Base-by-base conservation (phyloP, 2,888 invertebrate genomes). In the Deroplatys truncata region DNA sequence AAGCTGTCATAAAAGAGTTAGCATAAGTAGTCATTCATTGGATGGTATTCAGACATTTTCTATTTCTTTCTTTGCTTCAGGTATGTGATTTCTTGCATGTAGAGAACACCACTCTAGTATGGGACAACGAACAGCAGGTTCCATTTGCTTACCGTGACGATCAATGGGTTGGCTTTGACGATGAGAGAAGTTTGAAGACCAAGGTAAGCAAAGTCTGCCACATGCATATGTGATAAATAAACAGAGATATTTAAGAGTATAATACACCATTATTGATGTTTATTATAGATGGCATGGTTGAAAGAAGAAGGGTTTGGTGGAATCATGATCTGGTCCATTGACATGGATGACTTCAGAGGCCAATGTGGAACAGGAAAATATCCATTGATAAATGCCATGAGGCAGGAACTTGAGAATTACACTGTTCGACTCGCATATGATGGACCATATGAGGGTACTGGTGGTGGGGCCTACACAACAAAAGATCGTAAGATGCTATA, bases 311-410 rank as follows among this genome's bases (percentile, higher is more conserved):
- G 98, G 43, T 98, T 98, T 91, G 98, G 98, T 84, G 99, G 99
- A 29, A 98, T 98, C 89, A 99, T 99, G 98, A 97, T 99, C 88
- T 99, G 98, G 98, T 98, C 98, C 0, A 95, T 98, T 43, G 98
- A 99, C 92, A 97, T 98, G 98, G 99, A 99, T 92, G 99, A 99
- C 93, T 99, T 98, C 94, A 95, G 96, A 91, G 98, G 98, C 16
- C 96, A 96, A 16, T 99, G 99, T 92, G 98, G 98, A 16, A 96
- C 97, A 89, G 98, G 98, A 84, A 98, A 98, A 92, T 99, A 97
- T 93, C 99, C 99, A 0, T 94, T 99, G 85, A 96, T 98, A 90
- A 97, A 96, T 89, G 96, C 98, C 0, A 97, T 98, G 95, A 96
- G 96, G 91, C 97, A 98, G 92, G 98, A 98, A 92, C 94, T 98